A percentile compares a stretch with the other conserved stretches of the same genome.
Conservation (phyloP, 2,888 invertebrate species). For the Caenorhabditis sp. region DNA sequence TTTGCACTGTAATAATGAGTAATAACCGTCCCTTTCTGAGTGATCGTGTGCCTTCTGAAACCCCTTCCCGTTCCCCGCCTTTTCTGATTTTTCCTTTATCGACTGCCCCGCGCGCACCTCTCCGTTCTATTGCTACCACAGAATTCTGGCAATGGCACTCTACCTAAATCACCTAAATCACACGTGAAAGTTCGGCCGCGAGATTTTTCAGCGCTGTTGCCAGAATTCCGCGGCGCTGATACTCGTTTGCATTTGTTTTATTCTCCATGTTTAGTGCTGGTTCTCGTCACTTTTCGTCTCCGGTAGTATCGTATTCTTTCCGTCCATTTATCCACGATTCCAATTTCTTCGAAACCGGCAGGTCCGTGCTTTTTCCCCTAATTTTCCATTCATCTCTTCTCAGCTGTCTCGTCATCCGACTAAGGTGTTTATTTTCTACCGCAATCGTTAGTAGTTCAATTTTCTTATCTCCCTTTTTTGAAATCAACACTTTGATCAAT, state of each 20-base stretch:
- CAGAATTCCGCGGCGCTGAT: too few relatives aligned
- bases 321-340: background rate
- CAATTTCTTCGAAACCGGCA: constrained; percentile 9
- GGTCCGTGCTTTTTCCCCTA: constrained; percentile 20
- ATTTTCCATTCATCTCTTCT: background rate
- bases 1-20: background rate
- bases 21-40: too few relatives aligned
- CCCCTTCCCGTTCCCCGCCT: too few relatives aligned
- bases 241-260: constrained; percentile 14
- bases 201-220: too few relatives aligned
- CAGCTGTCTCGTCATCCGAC: background rate
- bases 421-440: background rate
- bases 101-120: too few relatives aligned
- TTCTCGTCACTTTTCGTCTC: constrained; percentile 35
- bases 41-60: constrained; percentile 13
- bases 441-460: background rate
- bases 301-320: constrained; percentile 38
- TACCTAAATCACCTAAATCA: too few relatives aligned
- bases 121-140: too few relatives aligned
- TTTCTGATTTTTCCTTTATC: constrained; percentile 10
- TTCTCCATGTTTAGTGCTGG: constrained; percentile 27
- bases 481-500: background rate
- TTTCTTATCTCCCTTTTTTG: background rate
- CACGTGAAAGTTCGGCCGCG: too few relatives aligned
- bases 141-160: too few relatives aligned